phyloP scores from a whole-genome alignment of 2,797 vertebrate genomes.

The Paguma larvata region DNA sequence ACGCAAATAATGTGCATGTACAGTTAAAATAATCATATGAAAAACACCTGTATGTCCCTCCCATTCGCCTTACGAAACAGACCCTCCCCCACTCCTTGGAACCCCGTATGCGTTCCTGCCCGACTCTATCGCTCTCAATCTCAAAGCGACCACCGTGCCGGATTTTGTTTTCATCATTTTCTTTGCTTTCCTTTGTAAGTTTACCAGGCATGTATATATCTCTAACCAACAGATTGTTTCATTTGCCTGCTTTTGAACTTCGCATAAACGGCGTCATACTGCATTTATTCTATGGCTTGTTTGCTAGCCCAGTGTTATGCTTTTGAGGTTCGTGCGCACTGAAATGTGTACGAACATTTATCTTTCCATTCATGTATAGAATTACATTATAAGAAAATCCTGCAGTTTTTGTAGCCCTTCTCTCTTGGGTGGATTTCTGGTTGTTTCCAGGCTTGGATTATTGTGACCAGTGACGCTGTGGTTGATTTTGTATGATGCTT shows the following conservation, averaged over 20 bases:
- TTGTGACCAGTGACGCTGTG: neutral
- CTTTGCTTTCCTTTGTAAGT: conserved; percentile 67
- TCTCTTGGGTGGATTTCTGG: conserved; percentile 44
- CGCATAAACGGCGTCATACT: conserved; percentile 52
- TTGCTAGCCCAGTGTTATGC: conserved; percentile 29
- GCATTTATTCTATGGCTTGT: conserved; percentile 52
- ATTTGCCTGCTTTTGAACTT: conserved; percentile 69
- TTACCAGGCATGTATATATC: conserved; percentile 59
- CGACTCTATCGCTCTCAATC: neutral
- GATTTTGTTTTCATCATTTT: conserved; percentile 52
- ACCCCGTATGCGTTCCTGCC: neutral
- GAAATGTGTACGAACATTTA: conserved; percentile 33
- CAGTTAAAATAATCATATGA: conserved; percentile 1
- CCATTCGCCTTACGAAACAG: neutral
- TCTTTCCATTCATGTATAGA: conserved; percentile 56
- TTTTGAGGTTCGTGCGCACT: conserved; percentile 60
- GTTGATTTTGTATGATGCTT: neutral
- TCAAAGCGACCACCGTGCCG: conserved; percentile 62
- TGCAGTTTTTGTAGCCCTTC: conserved; percentile 30
- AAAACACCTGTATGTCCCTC: conserved; percentile 22
- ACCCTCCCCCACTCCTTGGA: conserved; percentile 4
- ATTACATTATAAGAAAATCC: conserved; percentile 44
- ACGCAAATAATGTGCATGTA: neutral
- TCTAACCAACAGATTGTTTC: conserved; percentile 68
- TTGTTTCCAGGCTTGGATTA: neutral